These are phyloP conservation scores for Drosophila pseudotalamancana DNA, from an alignment of 2,888 invertebrate species.

Conservation along the genomic window DNA sequence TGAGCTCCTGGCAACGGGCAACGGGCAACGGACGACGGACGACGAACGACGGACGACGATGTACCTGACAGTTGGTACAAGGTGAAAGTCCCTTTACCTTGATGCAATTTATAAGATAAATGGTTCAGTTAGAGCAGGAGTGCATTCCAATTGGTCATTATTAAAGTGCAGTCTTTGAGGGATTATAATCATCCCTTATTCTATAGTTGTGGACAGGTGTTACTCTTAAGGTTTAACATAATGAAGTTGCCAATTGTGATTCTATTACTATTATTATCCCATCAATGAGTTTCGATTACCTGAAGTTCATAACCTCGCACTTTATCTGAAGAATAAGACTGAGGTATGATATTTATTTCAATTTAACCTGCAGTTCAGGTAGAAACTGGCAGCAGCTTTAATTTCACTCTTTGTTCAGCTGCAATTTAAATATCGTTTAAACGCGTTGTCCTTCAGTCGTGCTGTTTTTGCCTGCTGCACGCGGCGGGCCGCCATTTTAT, in stretches of 20 bases:
- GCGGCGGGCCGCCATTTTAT: slow-evolving; percentile 57
- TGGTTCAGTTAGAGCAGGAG: slow-evolving; percentile 29
- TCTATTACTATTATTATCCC: too few relatives aligned
- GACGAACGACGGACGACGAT: too few relatives aligned
- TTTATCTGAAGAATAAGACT: too few relatives aligned
- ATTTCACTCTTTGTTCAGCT: not conserved
- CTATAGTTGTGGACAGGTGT: too few relatives aligned
- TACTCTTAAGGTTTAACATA: too few relatives aligned
- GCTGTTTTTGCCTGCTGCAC: slow-evolving; percentile 17
- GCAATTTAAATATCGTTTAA: slow-evolving; percentile 48
- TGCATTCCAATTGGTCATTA: not conserved
- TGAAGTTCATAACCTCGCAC: too few relatives aligned
- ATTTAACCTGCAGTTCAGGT: slow-evolving; percentile 3
- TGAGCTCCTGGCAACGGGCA: slow-evolving; percentile 5
- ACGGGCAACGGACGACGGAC: too few relatives aligned
- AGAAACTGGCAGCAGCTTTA: not conserved
- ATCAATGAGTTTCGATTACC: too few relatives aligned
- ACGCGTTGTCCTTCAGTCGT: slow-evolving; percentile 1
- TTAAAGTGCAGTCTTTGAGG: not conserved
- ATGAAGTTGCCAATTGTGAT: too few relatives aligned
- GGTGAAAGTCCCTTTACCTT: slow-evolving; percentile 29
- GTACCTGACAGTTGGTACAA: slow-evolving; percentile 36
- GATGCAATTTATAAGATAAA: slow-evolving; percentile 40
- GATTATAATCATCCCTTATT: too few relatives aligned
- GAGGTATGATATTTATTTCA: not conserved